A percentile compares a stretch with the other conserved stretches of the same genome.
Evolutionary conservation across 35 echinoderm and acorn worm species (phyloP).

Genomic region (Apostichopus californicus): DNA sequence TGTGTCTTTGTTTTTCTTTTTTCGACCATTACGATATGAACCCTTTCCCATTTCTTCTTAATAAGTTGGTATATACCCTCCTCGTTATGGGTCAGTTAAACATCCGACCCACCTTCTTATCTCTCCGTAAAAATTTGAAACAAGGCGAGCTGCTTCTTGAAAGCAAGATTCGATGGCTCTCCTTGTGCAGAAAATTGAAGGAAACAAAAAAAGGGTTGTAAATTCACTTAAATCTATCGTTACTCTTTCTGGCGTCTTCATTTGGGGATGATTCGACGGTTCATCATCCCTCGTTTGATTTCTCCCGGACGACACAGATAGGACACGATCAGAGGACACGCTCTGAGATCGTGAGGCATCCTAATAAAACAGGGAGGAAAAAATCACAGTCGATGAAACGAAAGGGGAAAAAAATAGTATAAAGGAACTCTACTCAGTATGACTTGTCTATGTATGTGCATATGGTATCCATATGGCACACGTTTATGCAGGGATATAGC

Average conservation of each 20-base stretch:
- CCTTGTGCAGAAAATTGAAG: too few species aligned
- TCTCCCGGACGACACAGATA: not conserved
- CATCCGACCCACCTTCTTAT: not conserved
- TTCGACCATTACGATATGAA: not conserved
- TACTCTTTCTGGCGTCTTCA: not conserved
- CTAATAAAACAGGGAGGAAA: too few species aligned
- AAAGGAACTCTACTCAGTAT: too few species aligned
- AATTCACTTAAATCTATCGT: not conserved
- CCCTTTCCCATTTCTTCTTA: not conserved
- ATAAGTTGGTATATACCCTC: not conserved
- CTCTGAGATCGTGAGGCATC: not conserved
- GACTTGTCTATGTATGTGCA: not conserved
- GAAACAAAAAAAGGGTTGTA: not conserved
- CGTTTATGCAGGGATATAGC: too few species aligned
- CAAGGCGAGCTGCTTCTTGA: not conserved
- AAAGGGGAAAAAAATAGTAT: too few species aligned
- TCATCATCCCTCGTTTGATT: not conserved
- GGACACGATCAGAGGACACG: not conserved
- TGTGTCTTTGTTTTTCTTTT: too few species aligned
- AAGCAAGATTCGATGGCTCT: too few species aligned
- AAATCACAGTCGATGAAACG: not conserved
- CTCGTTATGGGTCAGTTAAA: not conserved
- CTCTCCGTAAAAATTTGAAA: not conserved
- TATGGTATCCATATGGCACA: constrained; percentile 1
- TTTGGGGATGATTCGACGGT: not conserved